phyloP scores from a whole-genome alignment of 1,140 invertebrate genomes.

The Drosophila sp. region DNA sequence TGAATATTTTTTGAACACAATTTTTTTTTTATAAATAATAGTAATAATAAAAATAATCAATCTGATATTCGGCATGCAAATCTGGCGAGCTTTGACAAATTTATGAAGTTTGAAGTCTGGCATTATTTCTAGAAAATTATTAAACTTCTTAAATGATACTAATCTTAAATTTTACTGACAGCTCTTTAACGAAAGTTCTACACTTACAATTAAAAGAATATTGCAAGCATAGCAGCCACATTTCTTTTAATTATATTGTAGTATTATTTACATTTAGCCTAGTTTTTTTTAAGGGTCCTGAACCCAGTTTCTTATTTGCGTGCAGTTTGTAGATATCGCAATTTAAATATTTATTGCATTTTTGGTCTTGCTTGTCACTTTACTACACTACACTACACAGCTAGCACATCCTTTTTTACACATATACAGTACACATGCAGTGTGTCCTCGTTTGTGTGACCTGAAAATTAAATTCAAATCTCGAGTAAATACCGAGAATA shows the following conservation, averaged over 20 bases:
- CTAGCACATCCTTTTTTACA: constrained; percentile 14
- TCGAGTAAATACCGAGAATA: constrained; percentile 65
- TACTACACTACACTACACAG: constrained; percentile 34
- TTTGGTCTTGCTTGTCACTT: constrained; percentile 71
- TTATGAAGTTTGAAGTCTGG: too few species aligned
- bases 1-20: background rate
- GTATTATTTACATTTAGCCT: constrained; percentile 70
- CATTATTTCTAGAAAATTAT: too few species aligned
- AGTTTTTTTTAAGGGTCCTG: constrained; percentile 60
- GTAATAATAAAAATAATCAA: too few species aligned
- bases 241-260: constrained; percentile 60
- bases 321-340: constrained; percentile 74
- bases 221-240: background rate
- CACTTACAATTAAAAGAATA: background rate
- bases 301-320: constrained; percentile 63
- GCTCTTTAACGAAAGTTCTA: background rate
- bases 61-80: too few species aligned
- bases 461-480: constrained; percentile 83
- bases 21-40: background rate
- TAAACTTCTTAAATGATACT: too few species aligned
- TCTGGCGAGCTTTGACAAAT: too few species aligned
- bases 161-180: too few species aligned
- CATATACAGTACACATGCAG: constrained; percentile 10
- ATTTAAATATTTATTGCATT: constrained; percentile 83
- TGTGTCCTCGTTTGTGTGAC: constrained; percentile 61